Percentiles rank a stretch among this genome's conserved stretches.
These are phyloP conservation scores for Ambastaia sidthimunki DNA, from an alignment of 2,797 vertebrate species.

Conservation along the genomic window DNA sequence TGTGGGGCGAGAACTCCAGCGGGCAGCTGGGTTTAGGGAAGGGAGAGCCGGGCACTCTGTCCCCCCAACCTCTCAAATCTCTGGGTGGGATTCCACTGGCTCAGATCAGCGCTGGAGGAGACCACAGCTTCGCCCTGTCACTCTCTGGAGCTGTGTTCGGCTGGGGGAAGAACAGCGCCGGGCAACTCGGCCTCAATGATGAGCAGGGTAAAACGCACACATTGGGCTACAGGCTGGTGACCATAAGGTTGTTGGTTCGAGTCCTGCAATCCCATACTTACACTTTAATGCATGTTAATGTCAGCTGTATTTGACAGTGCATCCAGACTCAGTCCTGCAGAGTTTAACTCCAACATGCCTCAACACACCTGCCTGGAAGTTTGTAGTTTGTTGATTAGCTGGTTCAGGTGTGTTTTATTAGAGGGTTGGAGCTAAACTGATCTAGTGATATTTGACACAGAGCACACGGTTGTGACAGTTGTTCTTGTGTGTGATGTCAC, in stretches of 20 bases:
- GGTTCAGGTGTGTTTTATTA: too few species aligned
- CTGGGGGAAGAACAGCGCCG: constrained; percentile 89
- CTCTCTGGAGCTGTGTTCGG: constrained; percentile 88
- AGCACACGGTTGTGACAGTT: neutral
- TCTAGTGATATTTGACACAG: neutral
- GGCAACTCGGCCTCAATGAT: constrained; percentile 90
- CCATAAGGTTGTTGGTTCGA: neutral
- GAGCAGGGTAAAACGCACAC: constrained; percentile 80
- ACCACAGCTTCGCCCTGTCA: constrained; percentile 88
- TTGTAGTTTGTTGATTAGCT: too few species aligned
- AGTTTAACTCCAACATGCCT: too few species aligned
- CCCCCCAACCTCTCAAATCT: constrained; percentile 79
- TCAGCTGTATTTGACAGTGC: neutral
- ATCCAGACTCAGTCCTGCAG: neutral
- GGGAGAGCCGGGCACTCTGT: constrained; percentile 69
- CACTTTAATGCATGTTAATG: neutral
- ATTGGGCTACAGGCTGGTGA: neutral
- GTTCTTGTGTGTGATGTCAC: constrained; percentile 36
- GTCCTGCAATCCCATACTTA: neutral
- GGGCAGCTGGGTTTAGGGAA: constrained; percentile 91
- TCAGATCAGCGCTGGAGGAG: constrained; percentile 87
- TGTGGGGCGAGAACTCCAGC: constrained; percentile 89
- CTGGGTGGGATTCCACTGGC: constrained; percentile 87
- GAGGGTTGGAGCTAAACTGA: too few species aligned
- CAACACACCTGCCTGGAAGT: too few species aligned